A percentile compares a stretch with the other conserved stretches of the same genome.
Conservation (phyloP, 2,113 vertebrate genomes). For the Apaloderma vittatum region DNA sequence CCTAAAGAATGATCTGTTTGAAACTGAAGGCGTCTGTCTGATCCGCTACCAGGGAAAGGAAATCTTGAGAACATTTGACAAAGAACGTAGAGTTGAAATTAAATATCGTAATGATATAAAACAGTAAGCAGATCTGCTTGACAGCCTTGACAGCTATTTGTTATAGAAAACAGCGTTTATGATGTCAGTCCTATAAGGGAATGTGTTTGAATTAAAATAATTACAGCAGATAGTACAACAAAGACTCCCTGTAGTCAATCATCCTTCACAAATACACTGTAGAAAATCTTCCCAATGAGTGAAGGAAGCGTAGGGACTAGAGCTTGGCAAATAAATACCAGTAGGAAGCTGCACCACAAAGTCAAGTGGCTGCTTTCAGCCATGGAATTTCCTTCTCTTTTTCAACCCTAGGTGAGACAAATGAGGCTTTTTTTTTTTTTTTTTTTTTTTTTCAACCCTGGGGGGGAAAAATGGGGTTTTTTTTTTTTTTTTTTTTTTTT, state of each 20-base stretch:
- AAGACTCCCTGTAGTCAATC: constrained; percentile 75
- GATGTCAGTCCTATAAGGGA: constrained; percentile 78
- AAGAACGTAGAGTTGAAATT: constrained; percentile 71
- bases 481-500: neutral
- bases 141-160: constrained; percentile 81
- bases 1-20: constrained; percentile 10
- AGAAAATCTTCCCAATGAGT: constrained; percentile 46
- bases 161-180: constrained; percentile 81
- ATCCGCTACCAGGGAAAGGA: constrained; percentile 47
- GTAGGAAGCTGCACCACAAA: neutral
- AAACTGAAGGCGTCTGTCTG: constrained; percentile 1
- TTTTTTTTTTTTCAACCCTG: neutral
- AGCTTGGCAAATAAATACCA: constrained; percentile 22
- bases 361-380: neutral
- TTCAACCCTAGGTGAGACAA: neutral
- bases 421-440: neutral
- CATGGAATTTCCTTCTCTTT: neutral
- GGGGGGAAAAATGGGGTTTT: neutral
- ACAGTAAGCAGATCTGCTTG: constrained; percentile 80
- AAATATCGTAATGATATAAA: constrained; percentile 81
- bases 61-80: constrained; percentile 64
- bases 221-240: constrained; percentile 80
- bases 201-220: constrained; percentile 80
- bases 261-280: constrained; percentile 58
- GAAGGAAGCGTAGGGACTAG: neutral